Evolutionary conservation across 2,888 invertebrate genomes (phyloP).

Genomic region (Caenorhabditis wallacei): DNA sequence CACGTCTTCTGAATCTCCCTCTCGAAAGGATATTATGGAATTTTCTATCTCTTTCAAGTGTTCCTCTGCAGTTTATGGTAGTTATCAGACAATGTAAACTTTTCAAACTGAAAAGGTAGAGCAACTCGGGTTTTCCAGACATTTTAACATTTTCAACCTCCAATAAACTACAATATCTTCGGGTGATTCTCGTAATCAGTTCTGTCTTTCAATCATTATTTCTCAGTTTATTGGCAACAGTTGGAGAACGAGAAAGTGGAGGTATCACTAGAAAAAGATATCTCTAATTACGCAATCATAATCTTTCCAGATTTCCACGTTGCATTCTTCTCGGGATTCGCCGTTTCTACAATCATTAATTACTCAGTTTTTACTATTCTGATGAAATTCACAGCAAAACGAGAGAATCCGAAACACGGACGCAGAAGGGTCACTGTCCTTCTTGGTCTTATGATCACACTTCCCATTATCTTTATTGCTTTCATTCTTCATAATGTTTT

Average conservation of each 20-base stretch:
- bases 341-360: slow-evolving; percentile 57
- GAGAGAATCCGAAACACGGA: slow-evolving; percentile 22
- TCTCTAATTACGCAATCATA: too few relatives aligned
- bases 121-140: slow-evolving; percentile 11
- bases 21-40: slow-evolving; percentile 73
- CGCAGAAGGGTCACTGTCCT: slow-evolving; percentile 43
- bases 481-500: slow-evolving; percentile 61
- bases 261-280: slow-evolving; percentile 4
- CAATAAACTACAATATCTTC: slow-evolving; percentile 44
- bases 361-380: slow-evolving; percentile 53
- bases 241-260: slow-evolving; percentile 71
- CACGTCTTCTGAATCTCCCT: slow-evolving; percentile 75
- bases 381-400: slow-evolving; percentile 21
- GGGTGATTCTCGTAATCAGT: slow-evolving; percentile 45
- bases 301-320: slow-evolving; percentile 54
- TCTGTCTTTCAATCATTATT: slow-evolving; percentile 51
- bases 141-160: slow-evolving; percentile 30
- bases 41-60: slow-evolving; percentile 49
- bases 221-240: slow-evolving; percentile 58
- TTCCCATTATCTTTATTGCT: slow-evolving; percentile 53
- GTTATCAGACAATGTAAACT: slow-evolving; percentile 51
- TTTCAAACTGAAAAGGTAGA: too few relatives aligned
- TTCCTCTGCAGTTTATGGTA: slow-evolving; percentile 58
- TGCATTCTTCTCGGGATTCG: slow-evolving; percentile 62
- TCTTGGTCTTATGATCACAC: slow-evolving; percentile 36